These are phyloP conservation scores for Pachypanchax playfairii DNA, from an alignment of 2,113 vertebrate genomes.

Conservation along the genomic window DNA sequence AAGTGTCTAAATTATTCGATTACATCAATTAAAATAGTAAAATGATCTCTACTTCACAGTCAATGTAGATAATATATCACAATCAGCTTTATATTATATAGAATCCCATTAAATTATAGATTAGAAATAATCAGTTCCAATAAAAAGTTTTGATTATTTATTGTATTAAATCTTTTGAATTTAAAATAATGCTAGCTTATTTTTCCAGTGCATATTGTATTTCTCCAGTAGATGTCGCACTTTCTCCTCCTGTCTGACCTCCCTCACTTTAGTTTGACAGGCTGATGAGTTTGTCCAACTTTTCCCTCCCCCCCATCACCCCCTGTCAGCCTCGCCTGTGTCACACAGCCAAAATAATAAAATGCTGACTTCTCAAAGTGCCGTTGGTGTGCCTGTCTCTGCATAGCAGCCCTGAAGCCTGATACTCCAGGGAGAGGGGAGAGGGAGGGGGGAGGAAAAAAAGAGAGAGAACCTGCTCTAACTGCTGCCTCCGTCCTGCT, in stretches of 20 bases:
- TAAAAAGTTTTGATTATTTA: too few species aligned
- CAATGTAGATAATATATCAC: too few species aligned
- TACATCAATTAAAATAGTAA: too few species aligned
- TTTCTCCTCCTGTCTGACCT: background rate
- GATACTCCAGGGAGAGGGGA: constrained; percentile 29
- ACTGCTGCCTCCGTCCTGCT: constrained; percentile 55
- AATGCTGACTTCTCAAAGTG: constrained; percentile 73
- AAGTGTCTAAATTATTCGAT: too few species aligned
- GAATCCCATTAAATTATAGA: too few species aligned
- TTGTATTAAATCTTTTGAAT: background rate
- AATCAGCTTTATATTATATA: too few species aligned
- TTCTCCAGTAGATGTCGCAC: constrained; percentile 58
- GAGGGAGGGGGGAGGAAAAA: constrained; percentile 20
- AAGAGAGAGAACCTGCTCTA: constrained; percentile 49
- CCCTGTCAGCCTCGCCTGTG: background rate
- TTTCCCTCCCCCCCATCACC: constrained; percentile 1
- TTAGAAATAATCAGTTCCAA: too few species aligned
- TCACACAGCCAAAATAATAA: constrained; percentile 65
- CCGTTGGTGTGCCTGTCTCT: constrained; percentile 56
- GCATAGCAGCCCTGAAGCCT: constrained; percentile 56
- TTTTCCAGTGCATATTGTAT: background rate
- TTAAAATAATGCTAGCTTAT: background rate
- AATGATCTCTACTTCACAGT: too few species aligned
- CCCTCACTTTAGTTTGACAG: constrained; percentile 15
- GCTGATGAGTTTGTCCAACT: constrained; percentile 27